Percentiles rank a stretch among this genome's conserved stretches.
phyloP scores from a whole-genome alignment of 2,888 invertebrate genomes.

The Amphipyra tragopoginis region DNA sequence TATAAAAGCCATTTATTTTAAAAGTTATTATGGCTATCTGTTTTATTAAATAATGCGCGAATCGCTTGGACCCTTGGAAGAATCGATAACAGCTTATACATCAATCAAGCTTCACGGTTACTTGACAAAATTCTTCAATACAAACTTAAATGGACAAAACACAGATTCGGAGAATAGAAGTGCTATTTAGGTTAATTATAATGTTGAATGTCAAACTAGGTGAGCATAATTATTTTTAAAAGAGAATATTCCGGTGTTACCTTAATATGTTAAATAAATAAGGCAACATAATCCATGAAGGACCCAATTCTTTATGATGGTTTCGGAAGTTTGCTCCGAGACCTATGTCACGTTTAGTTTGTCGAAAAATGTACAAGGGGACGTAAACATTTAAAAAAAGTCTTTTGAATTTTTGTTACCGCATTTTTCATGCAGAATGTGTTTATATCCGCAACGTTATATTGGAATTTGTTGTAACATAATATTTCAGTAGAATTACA shows the following conservation, averaged over 20 bases:
- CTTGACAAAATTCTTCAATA: too few species aligned
- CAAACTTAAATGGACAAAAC: too few species aligned
- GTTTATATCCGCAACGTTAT: too few species aligned
- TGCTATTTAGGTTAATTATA: constrained; percentile 4
- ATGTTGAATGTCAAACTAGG: too few species aligned
- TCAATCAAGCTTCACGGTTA: background rate
- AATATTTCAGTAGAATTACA: too few species aligned
- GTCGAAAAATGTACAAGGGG: constrained; percentile 17
- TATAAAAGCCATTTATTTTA: constrained; percentile 7
- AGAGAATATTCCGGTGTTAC: constrained; percentile 8
- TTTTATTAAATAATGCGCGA: too few species aligned
- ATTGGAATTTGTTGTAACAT: too few species aligned
- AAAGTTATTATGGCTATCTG: too few species aligned
- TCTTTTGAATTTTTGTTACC: background rate
- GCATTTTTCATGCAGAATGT: too few species aligned
- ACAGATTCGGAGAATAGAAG: background rate
- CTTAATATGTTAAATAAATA: constrained; percentile 31
- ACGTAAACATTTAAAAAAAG: constrained; percentile 8
- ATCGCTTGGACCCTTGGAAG: background rate
- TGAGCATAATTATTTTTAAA: too few species aligned
- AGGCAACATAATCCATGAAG: constrained; percentile 16
- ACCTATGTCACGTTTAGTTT: constrained; percentile 26
- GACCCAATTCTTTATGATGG: constrained; percentile 15
- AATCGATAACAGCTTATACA: constrained; percentile 18
- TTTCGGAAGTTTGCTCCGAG: constrained; percentile 26